Percentiles rank a stretch among this genome's conserved stretches.
Evolutionary conservation across 2,797 vertebrate species (phyloP).

Genomic region (Varecia variegata): DNA sequence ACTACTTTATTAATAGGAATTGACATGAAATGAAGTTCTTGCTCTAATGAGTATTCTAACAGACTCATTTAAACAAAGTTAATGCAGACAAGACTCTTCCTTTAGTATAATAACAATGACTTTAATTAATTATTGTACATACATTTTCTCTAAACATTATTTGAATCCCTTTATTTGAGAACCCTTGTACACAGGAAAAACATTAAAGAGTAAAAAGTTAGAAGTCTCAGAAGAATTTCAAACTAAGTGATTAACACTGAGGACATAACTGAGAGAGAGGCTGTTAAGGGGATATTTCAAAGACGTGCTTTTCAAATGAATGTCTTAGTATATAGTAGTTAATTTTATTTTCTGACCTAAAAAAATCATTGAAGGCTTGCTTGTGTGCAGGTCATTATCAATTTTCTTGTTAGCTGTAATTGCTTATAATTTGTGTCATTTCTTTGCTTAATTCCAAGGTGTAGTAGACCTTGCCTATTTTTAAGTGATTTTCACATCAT

Average conservation of each 20-base stretch:
- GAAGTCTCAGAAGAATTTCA: slow-evolving; percentile 12
- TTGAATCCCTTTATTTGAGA: not conserved
- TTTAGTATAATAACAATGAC: slow-evolving; percentile 50
- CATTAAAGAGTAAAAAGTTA: slow-evolving; percentile 29
- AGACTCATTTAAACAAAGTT: not conserved
- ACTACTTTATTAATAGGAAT: slow-evolving; percentile 53
- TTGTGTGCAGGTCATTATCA: not conserved
- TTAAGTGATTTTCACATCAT: not conserved
- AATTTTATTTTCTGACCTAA: slow-evolving; percentile 44
- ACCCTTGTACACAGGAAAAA: not conserved
- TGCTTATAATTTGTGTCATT: not conserved
- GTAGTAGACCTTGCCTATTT: not conserved
- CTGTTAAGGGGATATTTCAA: not conserved
- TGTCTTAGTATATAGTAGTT: not conserved
- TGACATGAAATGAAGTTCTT: slow-evolving; percentile 55
- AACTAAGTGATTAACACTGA: not conserved
- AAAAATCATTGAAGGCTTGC: not conserved
- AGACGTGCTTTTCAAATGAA: slow-evolving; percentile 35
- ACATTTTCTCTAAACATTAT: slow-evolving; percentile 35
- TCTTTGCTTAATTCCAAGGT: not conserved
- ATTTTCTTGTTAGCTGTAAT: not conserved
- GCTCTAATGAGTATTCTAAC: slow-evolving; percentile 46
- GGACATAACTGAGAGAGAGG: not conserved
- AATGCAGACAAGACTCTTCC: not conserved
- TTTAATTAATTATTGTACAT: slow-evolving; percentile 8